A percentile compares a stretch with the other conserved stretches of the same genome.
phyloP scores from a whole-genome alignment of 2,113 vertebrate species.

The Philantomba maxwellii region DNA sequence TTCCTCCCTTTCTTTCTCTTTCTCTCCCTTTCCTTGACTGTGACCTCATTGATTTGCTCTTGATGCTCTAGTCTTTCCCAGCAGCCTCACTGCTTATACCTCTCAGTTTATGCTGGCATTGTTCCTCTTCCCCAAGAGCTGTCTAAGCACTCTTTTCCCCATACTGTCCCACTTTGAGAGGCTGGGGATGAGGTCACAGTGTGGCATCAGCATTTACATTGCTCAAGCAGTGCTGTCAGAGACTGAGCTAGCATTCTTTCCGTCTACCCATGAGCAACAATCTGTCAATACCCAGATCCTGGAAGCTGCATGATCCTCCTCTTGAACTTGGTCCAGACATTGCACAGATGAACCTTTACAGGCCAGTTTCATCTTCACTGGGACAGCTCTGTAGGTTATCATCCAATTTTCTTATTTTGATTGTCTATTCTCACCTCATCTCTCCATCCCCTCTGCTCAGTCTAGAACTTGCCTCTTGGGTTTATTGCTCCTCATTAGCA shows the following conservation, averaged over 20 bases:
- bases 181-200: constrained; percentile 23
- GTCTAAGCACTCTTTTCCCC: constrained; percentile 7
- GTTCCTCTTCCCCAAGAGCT: constrained; percentile 13
- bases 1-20: neutral
- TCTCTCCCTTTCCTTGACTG: neutral
- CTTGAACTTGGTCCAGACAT: neutral
- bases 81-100: neutral
- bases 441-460: neutral
- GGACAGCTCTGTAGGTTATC: neutral
- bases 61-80: constrained; percentile 39
- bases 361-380: neutral
- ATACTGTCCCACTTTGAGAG: neutral
- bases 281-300: neutral
- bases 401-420: neutral
- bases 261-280: accelerated
- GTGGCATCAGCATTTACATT: neutral
- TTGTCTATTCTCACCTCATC: neutral
- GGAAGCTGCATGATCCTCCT: neutral
- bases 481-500: neutral
- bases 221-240: neutral
- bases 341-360: neutral
- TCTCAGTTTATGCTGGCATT: neutral
- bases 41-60: constrained; percentile 32
- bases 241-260: neutral
- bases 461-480: neutral